Evolutionary conservation across 2,888 invertebrate genomes (phyloP).

Genomic region (Boloria euphrosyne): DNA sequence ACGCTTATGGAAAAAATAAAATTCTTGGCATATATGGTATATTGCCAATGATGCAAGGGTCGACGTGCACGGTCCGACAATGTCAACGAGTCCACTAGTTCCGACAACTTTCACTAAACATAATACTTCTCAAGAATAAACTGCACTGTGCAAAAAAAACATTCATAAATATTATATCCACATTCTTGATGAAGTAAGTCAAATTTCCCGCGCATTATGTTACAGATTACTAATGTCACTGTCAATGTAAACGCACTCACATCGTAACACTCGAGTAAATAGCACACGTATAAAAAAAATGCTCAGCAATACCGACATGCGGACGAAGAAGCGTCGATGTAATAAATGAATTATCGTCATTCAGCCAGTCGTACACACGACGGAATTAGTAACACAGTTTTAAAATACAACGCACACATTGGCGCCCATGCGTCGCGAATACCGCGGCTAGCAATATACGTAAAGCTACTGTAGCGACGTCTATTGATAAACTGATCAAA

Average conservation of each 20-base stretch:
- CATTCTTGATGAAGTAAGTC: constrained; percentile 43
- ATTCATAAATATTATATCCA: constrained; percentile 14
- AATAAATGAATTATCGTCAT: constrained; percentile 48
- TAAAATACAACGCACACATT: constrained; percentile 58
- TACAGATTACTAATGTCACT: constrained; percentile 56
- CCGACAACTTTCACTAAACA: constrained; percentile 65
- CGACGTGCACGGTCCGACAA: constrained; percentile 53
- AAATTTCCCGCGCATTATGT: constrained; percentile 66
- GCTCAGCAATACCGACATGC: constrained; percentile 36
- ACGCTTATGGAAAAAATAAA: constrained; percentile 55
- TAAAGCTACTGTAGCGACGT: constrained; percentile 47
- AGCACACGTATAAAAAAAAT: constrained; percentile 45
- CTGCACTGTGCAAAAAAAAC: constrained; percentile 36
- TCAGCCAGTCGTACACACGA: constrained; percentile 30
- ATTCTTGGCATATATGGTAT: constrained; percentile 61
- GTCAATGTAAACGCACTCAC: constrained; percentile 51
- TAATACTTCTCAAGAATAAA: constrained; percentile 30
- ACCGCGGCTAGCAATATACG: constrained; percentile 19
- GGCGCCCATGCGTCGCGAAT: constrained; percentile 43
- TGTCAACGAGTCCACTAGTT: constrained; percentile 62
- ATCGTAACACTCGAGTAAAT: constrained; percentile 44
- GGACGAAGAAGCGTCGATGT: constrained; percentile 41
- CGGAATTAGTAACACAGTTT: constrained; percentile 46
- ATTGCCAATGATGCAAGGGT: constrained; percentile 69
- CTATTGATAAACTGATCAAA: constrained; percentile 46